Conservation (phyloP, 1,140 invertebrate genomes). For the Dendroctonus ponderosae region DNA sequence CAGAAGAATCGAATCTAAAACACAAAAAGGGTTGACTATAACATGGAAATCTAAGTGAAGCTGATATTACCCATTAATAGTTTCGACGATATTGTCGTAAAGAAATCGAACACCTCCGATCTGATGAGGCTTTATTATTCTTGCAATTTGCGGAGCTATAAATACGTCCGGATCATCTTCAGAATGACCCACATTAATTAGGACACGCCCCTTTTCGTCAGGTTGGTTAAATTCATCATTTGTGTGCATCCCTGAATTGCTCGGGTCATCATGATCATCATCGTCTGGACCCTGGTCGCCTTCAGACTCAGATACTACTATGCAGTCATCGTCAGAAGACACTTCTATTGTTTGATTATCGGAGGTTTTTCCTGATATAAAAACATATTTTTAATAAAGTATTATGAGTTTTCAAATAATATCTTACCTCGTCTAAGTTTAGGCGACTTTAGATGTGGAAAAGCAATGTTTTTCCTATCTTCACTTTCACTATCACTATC, state of each 20-base stretch:
- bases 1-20: constrained; percentile 35
- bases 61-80: constrained; percentile 63
- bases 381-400: background rate
- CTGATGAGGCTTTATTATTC: constrained; percentile 93
- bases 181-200: constrained; percentile 96
- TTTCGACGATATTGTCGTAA: constrained; percentile 96
- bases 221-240: constrained; percentile 91
- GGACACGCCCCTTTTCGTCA: constrained; percentile 87
- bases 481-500: constrained; percentile 46
- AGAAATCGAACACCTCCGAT: constrained; percentile 95
- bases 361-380: constrained; percentile 2
- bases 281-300: constrained; percentile 60
- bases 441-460: constrained; percentile 28
- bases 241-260: constrained; percentile 71
- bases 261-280: constrained; percentile 62
- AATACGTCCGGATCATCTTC: constrained; percentile 90
- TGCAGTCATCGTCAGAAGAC: constrained; percentile 74
- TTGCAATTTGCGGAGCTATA: constrained; percentile 88
- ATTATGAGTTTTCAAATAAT: background rate
- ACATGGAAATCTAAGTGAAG: constrained; percentile 64
- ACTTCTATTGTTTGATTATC: constrained; percentile 57
- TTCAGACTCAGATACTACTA: constrained; percentile 72
- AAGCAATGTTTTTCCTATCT: constrained; percentile 23
- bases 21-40: constrained; percentile 60
- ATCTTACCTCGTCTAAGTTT: constrained; percentile 27